Conservation (phyloP, 2,888 invertebrate species). For the Heteromyza rotundicornis region DNA sequence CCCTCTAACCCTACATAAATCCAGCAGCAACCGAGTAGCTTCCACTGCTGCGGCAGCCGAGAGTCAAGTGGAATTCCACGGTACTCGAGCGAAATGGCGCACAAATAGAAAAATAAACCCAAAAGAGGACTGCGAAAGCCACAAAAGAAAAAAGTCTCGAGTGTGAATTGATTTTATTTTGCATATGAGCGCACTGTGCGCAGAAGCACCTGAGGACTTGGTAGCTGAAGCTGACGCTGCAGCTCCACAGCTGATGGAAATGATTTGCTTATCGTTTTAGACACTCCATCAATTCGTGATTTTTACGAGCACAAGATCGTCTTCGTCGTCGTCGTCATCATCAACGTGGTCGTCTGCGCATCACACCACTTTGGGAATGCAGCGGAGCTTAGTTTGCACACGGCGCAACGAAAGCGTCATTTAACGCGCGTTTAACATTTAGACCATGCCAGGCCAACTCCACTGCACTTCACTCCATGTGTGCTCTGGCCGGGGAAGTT, state of each 20-base stretch:
- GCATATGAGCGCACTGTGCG: slow-evolving; percentile 19
- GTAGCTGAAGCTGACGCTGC: too few species aligned
- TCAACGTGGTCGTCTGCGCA: not conserved
- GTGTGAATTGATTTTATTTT: slow-evolving; percentile 55
- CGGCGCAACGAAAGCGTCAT: slow-evolving; percentile 54
- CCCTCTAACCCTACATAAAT: slow-evolving; percentile 59
- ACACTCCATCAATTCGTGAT: slow-evolving; percentile 62
- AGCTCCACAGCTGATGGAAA: slow-evolving; percentile 44
- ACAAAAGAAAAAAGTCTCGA: slow-evolving; percentile 34
- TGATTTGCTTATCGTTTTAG: slow-evolving; percentile 59
- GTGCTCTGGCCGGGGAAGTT: slow-evolving; percentile 23
- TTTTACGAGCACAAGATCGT: slow-evolving; percentile 58
- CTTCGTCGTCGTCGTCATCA: slow-evolving; percentile 17
- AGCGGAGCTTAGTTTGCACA: slow-evolving; percentile 21
- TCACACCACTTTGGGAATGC: slow-evolving; percentile 21
- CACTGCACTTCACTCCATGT: slow-evolving; percentile 30
- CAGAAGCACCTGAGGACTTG: slow-evolving; percentile 45
- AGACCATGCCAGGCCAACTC: slow-evolving; percentile 23
- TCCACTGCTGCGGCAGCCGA: slow-evolving; percentile 25
- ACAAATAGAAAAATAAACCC: not conserved
- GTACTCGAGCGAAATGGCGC: slow-evolving; percentile 38
- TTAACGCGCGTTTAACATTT: slow-evolving; percentile 52
- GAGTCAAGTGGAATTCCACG: slow-evolving; percentile 55
- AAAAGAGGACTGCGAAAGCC: not conserved
- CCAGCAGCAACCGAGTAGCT: slow-evolving; percentile 35